Evolutionary conservation across 2,888 invertebrate species (phyloP), one percentile per base, ranked within the genome.

Genomic region (Idaea aversata): DNA sequence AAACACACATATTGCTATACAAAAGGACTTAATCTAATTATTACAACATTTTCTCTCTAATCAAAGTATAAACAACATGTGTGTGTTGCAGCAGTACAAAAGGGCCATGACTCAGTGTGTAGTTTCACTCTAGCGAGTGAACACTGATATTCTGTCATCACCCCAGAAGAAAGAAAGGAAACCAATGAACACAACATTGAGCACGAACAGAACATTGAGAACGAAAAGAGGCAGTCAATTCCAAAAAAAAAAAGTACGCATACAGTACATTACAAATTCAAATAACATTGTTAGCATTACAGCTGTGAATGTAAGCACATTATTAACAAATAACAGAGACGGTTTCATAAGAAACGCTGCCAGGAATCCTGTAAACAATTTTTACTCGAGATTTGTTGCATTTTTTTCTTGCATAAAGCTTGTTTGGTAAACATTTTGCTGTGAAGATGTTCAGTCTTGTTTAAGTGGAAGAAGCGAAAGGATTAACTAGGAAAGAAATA

Each of bases 341-440:
- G 47, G 57, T 63, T 61, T 61, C 63, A 15, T 65, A 58, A 59
- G 16, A 61, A 61, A 13, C 15, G 13, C 16, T 25, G 25, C 61
- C 36, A 61, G 47, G 61, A 61, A 47, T 61, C 38, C 47, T n/a
- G 61, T 63, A 61, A 66, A 61, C 38, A 57, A 57, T n/a, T 35
- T 62, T 64, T 38, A 35, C 25, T 47, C 47, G 47, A 47, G 47
- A 10, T 47, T 47, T 47, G 47, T 10, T 25, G 13, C 47, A 13
- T 13, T 6, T 38, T 38, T 38, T 65, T 67, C 57, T 62, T 34
- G 35, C 61, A 57, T 57, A 57, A 35, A n/a, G 57, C 15, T 16
- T 69, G 65, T 69, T 69, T 65, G 63, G 65, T 64, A 69, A 69
- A 67, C 65, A 13, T 47, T 47, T 47, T 6, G 47, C 7, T 13